A percentile compares a stretch with the other conserved stretches of the same genome.
These are phyloP conservation scores for Bathybates hornii DNA, from an alignment of 2,113 vertebrate genomes.

Conservation along the genomic window DNA sequence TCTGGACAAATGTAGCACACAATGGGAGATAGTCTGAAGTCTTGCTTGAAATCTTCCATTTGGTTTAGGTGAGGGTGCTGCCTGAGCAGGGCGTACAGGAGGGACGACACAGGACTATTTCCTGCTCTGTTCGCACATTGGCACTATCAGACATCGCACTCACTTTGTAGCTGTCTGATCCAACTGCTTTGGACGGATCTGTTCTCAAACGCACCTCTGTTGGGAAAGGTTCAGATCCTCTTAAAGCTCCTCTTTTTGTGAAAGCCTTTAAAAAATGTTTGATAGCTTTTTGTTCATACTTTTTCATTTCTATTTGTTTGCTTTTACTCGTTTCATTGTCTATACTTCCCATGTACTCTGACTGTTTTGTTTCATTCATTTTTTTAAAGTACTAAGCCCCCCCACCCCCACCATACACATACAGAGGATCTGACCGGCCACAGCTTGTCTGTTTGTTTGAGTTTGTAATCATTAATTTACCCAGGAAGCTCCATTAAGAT, in stretches of 20 bases:
- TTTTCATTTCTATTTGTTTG: not conserved
- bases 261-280: not conserved
- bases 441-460: conserved; percentile 67
- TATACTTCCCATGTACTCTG: not conserved
- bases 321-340: not conserved
- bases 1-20: not conserved
- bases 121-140: not conserved
- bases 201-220: not conserved
- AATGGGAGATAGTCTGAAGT: not conserved
- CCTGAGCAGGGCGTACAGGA: not conserved
- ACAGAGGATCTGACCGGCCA: conserved; percentile 14
- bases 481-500: conserved; percentile 73
- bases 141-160: not conserved
- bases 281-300: not conserved
- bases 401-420: not conserved
- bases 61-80: not conserved
- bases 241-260: not conserved
- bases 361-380: not conserved
- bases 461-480: conserved; percentile 70
- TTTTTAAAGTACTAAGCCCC: not conserved
- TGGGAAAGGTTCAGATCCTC: not conserved
- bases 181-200: not conserved
- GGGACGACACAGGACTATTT: not conserved
- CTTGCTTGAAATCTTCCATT: not conserved
- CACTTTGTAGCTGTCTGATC: not conserved